phyloP scores from a whole-genome alignment of 2,797 vertebrate species.

The Eupleurogrammus muticus region DNA sequence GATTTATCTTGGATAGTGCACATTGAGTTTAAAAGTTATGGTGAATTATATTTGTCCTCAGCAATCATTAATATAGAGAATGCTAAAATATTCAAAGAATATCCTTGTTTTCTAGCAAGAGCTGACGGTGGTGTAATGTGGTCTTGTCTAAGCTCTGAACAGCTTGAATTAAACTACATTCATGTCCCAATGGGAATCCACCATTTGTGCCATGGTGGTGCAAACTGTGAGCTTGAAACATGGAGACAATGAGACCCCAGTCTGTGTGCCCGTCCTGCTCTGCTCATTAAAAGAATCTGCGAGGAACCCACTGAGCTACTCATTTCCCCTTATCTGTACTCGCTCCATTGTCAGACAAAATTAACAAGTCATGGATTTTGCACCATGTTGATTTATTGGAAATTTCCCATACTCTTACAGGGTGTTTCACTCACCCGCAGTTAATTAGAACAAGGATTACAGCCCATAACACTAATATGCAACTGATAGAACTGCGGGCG shows the following conservation, averaged over 20 bases:
- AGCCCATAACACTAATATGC: constrained; percentile 60
- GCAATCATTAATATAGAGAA: not conserved
- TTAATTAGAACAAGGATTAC: constrained; percentile 54
- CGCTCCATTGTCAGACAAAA: constrained; percentile 51
- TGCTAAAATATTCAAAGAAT: constrained; percentile 7
- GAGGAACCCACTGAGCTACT: constrained; percentile 53
- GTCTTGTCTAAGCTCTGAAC: not conserved
- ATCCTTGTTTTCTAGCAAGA: constrained; percentile 3
- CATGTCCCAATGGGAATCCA: constrained; percentile 22
- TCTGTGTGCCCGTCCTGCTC: constrained; percentile 32
- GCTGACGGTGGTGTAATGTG: constrained; percentile 8
- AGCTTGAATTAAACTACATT: constrained; percentile 17
- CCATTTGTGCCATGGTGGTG: constrained; percentile 25
- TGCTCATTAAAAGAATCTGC: constrained; percentile 46
- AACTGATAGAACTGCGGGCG: constrained; percentile 52
- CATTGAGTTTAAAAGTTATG: constrained; percentile 6
- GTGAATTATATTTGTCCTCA: not conserved
- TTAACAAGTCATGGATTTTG: constrained; percentile 57
- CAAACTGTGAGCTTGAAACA: constrained; percentile 33
- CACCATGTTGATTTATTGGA: constrained; percentile 30
- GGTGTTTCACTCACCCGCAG: constrained; percentile 16
- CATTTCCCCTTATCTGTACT: constrained; percentile 53
- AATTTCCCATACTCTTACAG: constrained; percentile 26
- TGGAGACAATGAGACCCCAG: constrained; percentile 32
- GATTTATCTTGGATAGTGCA: constrained; percentile 3